phyloP scores from a whole-genome alignment of 2,888 invertebrate genomes.

The Xylota segnis region DNA sequence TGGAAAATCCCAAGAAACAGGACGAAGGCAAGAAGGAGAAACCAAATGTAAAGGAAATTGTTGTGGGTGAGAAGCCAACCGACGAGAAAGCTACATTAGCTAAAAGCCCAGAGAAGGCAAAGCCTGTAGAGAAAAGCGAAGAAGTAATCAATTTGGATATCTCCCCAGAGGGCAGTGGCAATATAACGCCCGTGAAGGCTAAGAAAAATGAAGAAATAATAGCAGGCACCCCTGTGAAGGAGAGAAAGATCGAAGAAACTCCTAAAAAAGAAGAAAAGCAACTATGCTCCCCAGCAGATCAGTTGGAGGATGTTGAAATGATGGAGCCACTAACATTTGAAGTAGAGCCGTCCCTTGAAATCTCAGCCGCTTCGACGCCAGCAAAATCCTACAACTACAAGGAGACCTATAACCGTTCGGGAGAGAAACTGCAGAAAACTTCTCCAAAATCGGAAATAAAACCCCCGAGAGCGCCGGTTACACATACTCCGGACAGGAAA shows the following conservation, averaged over 20 bases:
- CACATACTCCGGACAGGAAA: conserved; percentile 78
- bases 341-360: conserved; percentile 1
- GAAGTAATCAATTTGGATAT: conserved; percentile 24
- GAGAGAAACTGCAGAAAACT: conserved; percentile 10
- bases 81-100: conserved; percentile 41
- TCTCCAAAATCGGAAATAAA: conserved; percentile 79
- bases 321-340: conserved; percentile 77
- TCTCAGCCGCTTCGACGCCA: conserved; percentile 56
- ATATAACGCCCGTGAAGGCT: conserved; percentile 13
- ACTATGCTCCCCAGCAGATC: conserved; percentile 23
- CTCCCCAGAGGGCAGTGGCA: neutral
- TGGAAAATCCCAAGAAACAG: conserved; percentile 51
- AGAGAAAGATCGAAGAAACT: conserved; percentile 13
- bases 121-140: conserved; percentile 7
- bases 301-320: conserved; percentile 80
- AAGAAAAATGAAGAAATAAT: conserved; percentile 9
- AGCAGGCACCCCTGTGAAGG: conserved; percentile 14
- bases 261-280: conserved; percentile 22
- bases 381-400: conserved; percentile 35
- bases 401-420: neutral
- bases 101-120: conserved; percentile 4
- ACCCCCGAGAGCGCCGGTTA: conserved; percentile 72
- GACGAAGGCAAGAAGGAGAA: conserved; percentile 48
- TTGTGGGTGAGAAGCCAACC: conserved; percentile 58
- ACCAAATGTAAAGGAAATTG: conserved; percentile 5